Evolutionary conservation across 2,113 vertebrate species (phyloP), one percentile per base, ranked within the genome.

Genomic region (Telmatochromis sp.): DNA sequence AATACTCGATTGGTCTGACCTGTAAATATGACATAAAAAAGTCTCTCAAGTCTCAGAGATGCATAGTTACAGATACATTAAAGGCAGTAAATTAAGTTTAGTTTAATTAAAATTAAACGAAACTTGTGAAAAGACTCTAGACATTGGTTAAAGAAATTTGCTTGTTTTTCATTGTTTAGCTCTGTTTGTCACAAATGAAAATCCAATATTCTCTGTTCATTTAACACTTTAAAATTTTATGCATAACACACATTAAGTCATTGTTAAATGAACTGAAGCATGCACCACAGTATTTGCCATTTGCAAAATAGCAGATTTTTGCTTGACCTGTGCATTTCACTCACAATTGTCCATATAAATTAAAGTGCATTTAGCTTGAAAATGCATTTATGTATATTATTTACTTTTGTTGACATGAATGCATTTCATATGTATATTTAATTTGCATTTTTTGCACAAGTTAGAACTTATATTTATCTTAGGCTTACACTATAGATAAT

Each of bases 21-120:
- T n/a, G 71, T 75, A 12, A 75, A 78, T 78, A 12, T 51, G 9
- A 50, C 42, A 31, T 47, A 78, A 47, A 47, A 35, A 75, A 78
- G 23, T 50, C 42, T 50, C 15, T 7, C 4, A 26, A 73, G 40
- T 26, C 40, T 75, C 40, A 47, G 68, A 75, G 42, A 50, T 5
- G 23, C 45, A 78, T 17, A 75, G 40, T 50, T 50, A 50, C 9
- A 19, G 42, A 50, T 12, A 50, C 0, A 13, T 51, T 50, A 19
- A 78, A 51, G 17, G 26, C 15, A 90, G 84, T 86, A 91, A 54
- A 54, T 54, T 54, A 54, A 54, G 53, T 54, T 54, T 54, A 1
- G n/a, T 23, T 93, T 92, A 85, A 94, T 89, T 92, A 80, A 87
- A 91, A 86, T 92, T 82, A 95, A 90, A 93, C 89, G 0, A 94